Evolutionary conservation across 92 coral and sea anemone species (phyloP), one percentile per base, ranked within the genome.

Genomic region (Metridium senile): DNA sequence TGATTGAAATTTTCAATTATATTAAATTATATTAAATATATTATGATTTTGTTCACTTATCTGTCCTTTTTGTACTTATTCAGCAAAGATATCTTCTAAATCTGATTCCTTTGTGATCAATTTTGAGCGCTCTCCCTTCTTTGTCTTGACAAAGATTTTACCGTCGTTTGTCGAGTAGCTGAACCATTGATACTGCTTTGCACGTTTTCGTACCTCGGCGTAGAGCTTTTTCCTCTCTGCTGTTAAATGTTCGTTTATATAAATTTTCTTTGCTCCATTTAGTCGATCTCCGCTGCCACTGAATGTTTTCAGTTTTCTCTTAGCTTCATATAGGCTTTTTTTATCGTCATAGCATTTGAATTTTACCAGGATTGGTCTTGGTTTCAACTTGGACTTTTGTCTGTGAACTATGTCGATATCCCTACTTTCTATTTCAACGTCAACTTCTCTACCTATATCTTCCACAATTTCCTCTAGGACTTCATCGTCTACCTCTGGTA

Each of bases 321-420:
- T 59, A 2, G 66, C 66, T 59, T 26, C 31, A 59, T 59, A 59
- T 7, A 59, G 3, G 32, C 16, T 26, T 22, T 18, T 59, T 30
- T 59, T 59, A 22, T 59, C 66, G 18, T 59, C 32, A 30, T 59
- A 59, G 33, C 7, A 1, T 26, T 59, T 59, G 22, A 59, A 59
- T 26, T 59, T 59, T 7, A 59, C 66, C 3, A 59, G 29, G 1
- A 59, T 59, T 22, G 66, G 66, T 26, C 33, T 59, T 22, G 66
- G 30, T 2, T 26, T 59, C 22, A 59, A 18, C 18, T 59, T 59
- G 66, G 66, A 59, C 11, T 7, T 16, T 22, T 22, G 66, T 26
- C 66, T 59, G 32, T 59, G 66, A 2, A 26, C 66, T 10, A 59
- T 59, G 66, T 66, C 66, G n/a, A 67, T 31, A 49, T 32, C 82